Percentiles rank a stretch among this genome's conserved stretches.
Evolutionary conservation across 23 tunicate species (phyloP).

Genomic region (Clavelina lepadiformis): DNA sequence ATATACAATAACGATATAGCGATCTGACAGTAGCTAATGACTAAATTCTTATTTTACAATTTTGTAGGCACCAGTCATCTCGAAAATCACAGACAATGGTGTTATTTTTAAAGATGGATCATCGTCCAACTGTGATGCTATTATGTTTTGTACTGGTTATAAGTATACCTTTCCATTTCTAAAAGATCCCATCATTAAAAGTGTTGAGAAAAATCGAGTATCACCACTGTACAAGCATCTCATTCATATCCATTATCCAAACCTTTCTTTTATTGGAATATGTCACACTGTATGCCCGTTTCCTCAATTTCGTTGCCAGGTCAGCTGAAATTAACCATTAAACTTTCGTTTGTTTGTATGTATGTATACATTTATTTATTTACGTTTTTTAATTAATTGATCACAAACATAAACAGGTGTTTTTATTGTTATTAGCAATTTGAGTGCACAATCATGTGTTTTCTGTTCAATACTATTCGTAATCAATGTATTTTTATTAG

Average conservation of each 20-base stretch:
- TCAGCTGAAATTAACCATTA: no score
- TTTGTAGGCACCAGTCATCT: constrained; percentile 27
- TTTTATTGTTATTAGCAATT: no score
- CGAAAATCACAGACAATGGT: constrained; percentile 26
- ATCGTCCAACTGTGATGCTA: constrained; percentile 22
- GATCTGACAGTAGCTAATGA: no score
- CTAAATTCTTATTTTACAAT: no score
- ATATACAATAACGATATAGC: no score
- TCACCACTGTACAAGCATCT: constrained; percentile 63
- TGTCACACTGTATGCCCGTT: constrained; percentile 62
- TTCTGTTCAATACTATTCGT: no score
- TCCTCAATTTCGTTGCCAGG: constrained; percentile 89
- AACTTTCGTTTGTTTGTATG: no score
- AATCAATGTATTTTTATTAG: no score
- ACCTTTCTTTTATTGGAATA: constrained; percentile 61
- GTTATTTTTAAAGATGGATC: constrained; percentile 56
- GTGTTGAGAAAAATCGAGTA: constrained; percentile 18
- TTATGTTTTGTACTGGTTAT: constrained; percentile 84
- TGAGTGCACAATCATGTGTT: no score
- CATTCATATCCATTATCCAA: constrained; percentile 52
- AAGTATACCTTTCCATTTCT: constrained; percentile 68
- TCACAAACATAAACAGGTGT: no score
- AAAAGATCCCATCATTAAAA: constrained; percentile 28
- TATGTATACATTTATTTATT: no score
- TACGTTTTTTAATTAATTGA: no score